These are phyloP conservation scores for Pardalotus punctatus DNA, from an alignment of 2,113 vertebrate genomes.

Conservation along the genomic window DNA sequence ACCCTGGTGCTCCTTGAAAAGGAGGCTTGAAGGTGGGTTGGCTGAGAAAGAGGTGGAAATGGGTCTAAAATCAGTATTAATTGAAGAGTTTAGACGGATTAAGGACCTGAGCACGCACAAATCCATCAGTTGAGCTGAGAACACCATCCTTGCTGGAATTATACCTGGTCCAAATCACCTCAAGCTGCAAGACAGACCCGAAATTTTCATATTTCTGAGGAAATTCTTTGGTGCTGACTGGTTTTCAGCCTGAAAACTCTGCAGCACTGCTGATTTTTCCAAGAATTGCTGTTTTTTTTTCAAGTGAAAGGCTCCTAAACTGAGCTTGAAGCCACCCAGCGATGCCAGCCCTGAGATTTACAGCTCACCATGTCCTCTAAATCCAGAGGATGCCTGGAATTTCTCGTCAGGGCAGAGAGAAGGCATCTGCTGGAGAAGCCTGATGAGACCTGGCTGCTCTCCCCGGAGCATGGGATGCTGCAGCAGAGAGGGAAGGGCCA, in stretches of 20 bases:
- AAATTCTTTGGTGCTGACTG: background rate
- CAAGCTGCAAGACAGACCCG: accelerated
- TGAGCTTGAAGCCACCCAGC: background rate
- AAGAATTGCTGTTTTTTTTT: background rate
- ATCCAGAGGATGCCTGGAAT: background rate
- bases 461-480: background rate
- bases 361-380: accelerated
- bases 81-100: background rate
- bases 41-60: background rate
- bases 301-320: background rate
- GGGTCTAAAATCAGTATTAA: background rate
- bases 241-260: background rate
- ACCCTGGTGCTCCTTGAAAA: background rate
- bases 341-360: background rate
- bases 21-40: background rate
- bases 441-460: background rate
- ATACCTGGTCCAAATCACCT: accelerated
- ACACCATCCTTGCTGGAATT: background rate
- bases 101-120: background rate
- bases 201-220: background rate
- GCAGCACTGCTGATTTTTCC: background rate
- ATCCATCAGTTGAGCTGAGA: background rate
- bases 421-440: background rate
- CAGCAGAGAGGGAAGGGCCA: background rate
- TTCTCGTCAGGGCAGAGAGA: background rate